phyloP scores from a whole-genome alignment of 2,797 vertebrate species.

The Picus viridis region DNA sequence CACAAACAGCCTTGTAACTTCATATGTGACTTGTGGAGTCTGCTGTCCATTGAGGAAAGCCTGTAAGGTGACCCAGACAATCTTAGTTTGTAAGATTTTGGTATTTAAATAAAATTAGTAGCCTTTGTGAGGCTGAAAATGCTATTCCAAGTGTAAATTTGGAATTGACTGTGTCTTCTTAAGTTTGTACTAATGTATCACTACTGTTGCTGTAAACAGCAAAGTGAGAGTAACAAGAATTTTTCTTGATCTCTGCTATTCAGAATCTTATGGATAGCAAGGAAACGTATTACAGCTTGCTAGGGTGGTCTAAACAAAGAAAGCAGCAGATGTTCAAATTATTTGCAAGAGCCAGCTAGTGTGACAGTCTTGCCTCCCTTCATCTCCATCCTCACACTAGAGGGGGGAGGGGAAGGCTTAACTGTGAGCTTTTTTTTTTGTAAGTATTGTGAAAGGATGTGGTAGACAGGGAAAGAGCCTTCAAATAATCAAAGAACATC shows the following conservation, averaged over 20 bases:
- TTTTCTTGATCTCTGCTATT: not conserved
- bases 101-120: not conserved
- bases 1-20: not conserved
- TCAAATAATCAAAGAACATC: not conserved
- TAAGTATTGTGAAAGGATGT: not conserved
- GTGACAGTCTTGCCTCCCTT: not conserved
- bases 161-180: not conserved
- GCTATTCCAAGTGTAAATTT: not conserved
- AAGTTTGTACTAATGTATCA: not conserved
- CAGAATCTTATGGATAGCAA: not conserved
- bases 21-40: not conserved
- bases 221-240: not conserved
- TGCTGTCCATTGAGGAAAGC: conserved; percentile 25
- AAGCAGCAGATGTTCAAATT: not conserved
- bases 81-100: not conserved
- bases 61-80: not conserved
- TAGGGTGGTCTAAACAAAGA: not conserved
- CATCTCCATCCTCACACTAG: not conserved
- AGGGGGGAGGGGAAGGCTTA: not conserved
- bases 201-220: not conserved
- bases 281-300: not conserved
- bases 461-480: not conserved
- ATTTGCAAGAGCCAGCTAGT: not conserved
- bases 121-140: not conserved
- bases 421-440: not conserved